A percentile compares a stretch with the other conserved stretches of the same genome.
phyloP scores from a whole-genome alignment of 2,797 vertebrate genomes.

The Malurus splendens region DNA sequence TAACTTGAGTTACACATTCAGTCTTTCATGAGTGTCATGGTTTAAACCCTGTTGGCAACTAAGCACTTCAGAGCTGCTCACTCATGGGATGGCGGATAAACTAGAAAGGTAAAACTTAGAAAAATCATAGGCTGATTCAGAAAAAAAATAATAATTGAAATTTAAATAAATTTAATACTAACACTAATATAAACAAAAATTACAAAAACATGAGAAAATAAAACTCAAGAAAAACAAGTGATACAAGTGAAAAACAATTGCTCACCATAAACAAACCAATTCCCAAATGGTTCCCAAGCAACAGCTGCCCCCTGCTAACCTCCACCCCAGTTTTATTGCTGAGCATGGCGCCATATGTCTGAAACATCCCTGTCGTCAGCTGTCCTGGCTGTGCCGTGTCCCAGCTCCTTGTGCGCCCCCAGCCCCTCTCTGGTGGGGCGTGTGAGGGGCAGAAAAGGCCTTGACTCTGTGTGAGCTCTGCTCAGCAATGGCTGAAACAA shows the following conservation, averaged over 20 bases:
- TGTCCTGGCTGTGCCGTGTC: background rate
- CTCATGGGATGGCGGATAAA: background rate
- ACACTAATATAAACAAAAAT: too few species aligned
- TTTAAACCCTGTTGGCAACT: background rate
- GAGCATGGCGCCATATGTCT: background rate
- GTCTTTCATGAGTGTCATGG: background rate
- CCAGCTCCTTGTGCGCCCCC: background rate
- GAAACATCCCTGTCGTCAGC: background rate
- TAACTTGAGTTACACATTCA: rapidly evolving
- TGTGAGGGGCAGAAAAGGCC: background rate
- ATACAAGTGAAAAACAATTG: background rate
- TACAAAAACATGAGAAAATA: background rate
- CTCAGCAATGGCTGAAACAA: background rate
- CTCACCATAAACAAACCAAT: rapidly evolving
- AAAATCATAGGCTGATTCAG: background rate
- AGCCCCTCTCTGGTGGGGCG: rapidly evolving
- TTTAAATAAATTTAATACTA: background rate
- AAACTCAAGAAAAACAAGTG: background rate
- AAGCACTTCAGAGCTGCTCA: background rate
- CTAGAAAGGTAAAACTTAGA: background rate
- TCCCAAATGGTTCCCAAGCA: background rate
- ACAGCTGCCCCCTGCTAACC: background rate
- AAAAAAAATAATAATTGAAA: background rate
- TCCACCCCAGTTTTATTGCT: background rate
- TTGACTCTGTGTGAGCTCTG: background rate